These are phyloP conservation scores for Epinephelus moara DNA, from an alignment of 2,113 vertebrate genomes.

Conservation along the genomic window DNA sequence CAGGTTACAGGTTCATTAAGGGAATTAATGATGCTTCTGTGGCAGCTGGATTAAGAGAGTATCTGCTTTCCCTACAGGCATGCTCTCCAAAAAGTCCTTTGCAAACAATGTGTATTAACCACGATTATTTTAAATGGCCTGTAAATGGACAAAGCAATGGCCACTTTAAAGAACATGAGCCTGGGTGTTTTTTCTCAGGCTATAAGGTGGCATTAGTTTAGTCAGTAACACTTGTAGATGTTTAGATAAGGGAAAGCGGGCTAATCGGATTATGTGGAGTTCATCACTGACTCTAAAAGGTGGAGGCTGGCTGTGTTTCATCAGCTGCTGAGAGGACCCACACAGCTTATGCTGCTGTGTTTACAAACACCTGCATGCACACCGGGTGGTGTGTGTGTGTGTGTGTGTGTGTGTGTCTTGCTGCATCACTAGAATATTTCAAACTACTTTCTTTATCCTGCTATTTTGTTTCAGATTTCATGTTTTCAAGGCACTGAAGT, in stretches of 20 bases:
- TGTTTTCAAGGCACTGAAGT: not conserved
- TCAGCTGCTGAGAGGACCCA: conserved; percentile 75
- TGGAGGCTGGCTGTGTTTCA: conserved; percentile 74
- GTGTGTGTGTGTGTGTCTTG: conserved; percentile 17
- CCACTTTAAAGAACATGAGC: conserved; percentile 60
- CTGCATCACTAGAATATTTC: conserved; percentile 2
- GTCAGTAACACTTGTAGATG: conserved; percentile 80
- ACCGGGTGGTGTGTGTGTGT: conserved; percentile 37
- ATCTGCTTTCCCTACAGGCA: conserved; percentile 74
- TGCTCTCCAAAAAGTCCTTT: conserved; percentile 48
- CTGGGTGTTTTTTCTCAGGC: conserved; percentile 70
- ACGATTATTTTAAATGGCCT: conserved; percentile 70
- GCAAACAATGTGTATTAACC: conserved; percentile 56
- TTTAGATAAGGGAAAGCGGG: conserved; percentile 75
- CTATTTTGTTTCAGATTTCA: not conserved
- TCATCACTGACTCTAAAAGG: conserved; percentile 61
- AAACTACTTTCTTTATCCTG: conserved; percentile 10
- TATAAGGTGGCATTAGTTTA: conserved; percentile 71
- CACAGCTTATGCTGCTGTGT: conserved; percentile 55
- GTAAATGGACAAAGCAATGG: conserved; percentile 47
- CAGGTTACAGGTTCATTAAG: conserved; percentile 80
- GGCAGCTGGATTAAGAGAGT: conserved; percentile 75
- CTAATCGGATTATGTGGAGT: conserved; percentile 70
- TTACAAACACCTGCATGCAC: conserved; percentile 83
- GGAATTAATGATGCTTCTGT: conserved; percentile 81